Percentiles rank a stretch among this genome's conserved stretches.
These are phyloP conservation scores for Pleuronectes platessa DNA, from an alignment of 2,113 vertebrate species.

Conservation along the genomic window DNA sequence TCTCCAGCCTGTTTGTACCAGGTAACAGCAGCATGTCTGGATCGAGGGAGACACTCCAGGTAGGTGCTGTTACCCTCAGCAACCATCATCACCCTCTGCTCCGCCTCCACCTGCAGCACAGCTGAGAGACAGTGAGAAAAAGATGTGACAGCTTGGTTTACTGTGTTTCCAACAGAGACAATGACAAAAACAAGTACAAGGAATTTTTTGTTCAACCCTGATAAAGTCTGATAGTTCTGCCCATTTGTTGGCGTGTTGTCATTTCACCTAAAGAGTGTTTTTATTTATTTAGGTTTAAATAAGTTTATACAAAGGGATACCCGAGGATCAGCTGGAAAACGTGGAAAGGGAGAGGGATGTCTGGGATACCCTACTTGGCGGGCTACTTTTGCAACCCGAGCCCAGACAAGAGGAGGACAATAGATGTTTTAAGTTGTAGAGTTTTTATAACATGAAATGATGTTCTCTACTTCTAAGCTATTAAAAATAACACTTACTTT, in stretches of 20 bases:
- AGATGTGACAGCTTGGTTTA: background rate
- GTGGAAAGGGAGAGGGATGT: too few relatives aligned
- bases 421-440: background rate
- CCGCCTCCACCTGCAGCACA: conserved; percentile 82
- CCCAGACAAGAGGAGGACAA: too few relatives aligned
- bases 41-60: conserved; percentile 85
- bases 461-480: background rate
- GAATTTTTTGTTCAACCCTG: too few relatives aligned
- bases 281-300: too few relatives aligned
- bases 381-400: too few relatives aligned
- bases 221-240: too few relatives aligned
- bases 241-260: too few relatives aligned
- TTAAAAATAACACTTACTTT: background rate
- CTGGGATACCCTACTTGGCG: too few relatives aligned
- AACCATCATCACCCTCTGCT: conserved; percentile 84
- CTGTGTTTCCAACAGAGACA: background rate
- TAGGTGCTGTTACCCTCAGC: conserved; percentile 86
- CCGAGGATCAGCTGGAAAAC: too few relatives aligned
- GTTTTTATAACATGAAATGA: background rate
- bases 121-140: conserved; percentile 60
- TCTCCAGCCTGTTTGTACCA: conserved; percentile 84
- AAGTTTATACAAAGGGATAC: too few relatives aligned
- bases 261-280: too few relatives aligned
- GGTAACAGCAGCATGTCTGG: conserved; percentile 82
- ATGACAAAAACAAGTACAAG: background rate